A percentile compares a stretch with the other conserved stretches of the same genome.
phyloP scores from a whole-genome alignment of 2,113 vertebrate species.

The Pangasianodon gigas region DNA sequence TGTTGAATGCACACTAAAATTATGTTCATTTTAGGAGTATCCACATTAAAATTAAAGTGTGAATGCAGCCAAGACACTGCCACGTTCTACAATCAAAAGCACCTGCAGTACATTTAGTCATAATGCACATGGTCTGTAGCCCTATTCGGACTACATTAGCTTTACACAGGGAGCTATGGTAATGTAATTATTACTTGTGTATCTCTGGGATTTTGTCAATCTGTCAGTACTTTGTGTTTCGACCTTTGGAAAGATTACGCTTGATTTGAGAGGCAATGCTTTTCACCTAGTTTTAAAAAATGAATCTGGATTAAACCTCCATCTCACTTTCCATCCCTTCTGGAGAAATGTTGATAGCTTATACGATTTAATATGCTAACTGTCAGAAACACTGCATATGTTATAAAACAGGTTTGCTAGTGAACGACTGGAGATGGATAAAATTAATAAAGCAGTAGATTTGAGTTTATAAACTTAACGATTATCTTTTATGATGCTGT shows the following conservation, averaged over 20 bases:
- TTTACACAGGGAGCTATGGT: neutral
- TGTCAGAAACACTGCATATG: neutral
- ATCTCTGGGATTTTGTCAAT: neutral
- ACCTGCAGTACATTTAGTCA: neutral
- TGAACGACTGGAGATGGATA: neutral
- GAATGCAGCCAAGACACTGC: neutral
- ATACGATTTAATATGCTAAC: neutral
- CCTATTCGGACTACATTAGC: neutral
- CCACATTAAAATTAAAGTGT: neutral
- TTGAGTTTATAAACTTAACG: neutral
- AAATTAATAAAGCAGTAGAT: neutral
- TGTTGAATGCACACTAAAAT: neutral
- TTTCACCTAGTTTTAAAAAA: neutral
- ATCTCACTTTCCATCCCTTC: neutral
- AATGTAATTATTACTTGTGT: neutral
- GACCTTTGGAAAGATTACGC: neutral
- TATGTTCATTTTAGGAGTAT: neutral
- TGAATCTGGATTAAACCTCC: neutral
- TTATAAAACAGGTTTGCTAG: neutral
- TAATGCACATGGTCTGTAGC: neutral
- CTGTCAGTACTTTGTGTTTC: neutral
- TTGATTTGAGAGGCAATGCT: neutral
- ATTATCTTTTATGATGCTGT: neutral
- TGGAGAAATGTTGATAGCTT: neutral
- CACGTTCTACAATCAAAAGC: neutral